A percentile compares a stretch with the other conserved stretches of the same genome.
Evolutionary conservation across 2,113 vertebrate species (phyloP).

Genomic region (Dinomys branickii): DNA sequence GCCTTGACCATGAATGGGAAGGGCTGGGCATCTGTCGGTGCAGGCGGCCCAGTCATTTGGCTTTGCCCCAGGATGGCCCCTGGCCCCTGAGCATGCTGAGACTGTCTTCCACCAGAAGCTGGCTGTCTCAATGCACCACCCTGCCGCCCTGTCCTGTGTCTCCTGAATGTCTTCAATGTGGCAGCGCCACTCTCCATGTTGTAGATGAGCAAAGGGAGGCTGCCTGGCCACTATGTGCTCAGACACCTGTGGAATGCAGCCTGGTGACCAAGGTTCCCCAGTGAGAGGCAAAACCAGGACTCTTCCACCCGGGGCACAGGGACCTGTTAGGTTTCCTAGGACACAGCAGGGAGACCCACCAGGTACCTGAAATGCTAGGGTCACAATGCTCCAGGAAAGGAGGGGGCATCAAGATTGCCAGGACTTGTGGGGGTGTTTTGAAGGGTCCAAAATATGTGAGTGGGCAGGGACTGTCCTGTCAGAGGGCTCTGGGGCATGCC

Average conservation of each 20-base stretch:
- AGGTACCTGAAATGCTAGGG: background rate
- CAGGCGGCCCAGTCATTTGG: background rate
- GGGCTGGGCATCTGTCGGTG: background rate
- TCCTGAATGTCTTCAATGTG: background rate
- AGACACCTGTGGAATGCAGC: background rate
- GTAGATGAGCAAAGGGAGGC: background rate
- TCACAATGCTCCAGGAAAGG: background rate
- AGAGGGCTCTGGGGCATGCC: background rate
- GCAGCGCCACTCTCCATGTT: background rate
- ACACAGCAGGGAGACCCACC: background rate
- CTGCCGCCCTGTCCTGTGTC: background rate
- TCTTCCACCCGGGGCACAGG: background rate
- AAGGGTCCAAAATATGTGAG: background rate
- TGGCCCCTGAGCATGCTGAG: background rate
- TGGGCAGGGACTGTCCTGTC: background rate
- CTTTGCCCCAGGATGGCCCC: background rate
- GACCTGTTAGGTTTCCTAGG: background rate
- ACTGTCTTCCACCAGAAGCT: background rate
- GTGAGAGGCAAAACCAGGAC: background rate
- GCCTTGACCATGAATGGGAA: background rate
- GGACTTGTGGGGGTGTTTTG: background rate
- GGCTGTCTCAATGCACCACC: accelerated
- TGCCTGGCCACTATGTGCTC: background rate
- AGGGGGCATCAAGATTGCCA: no score
- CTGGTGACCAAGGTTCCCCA: background rate